Conservation (phyloP, 2,113 vertebrate species). For the Thryonomys swinderianus region DNA sequence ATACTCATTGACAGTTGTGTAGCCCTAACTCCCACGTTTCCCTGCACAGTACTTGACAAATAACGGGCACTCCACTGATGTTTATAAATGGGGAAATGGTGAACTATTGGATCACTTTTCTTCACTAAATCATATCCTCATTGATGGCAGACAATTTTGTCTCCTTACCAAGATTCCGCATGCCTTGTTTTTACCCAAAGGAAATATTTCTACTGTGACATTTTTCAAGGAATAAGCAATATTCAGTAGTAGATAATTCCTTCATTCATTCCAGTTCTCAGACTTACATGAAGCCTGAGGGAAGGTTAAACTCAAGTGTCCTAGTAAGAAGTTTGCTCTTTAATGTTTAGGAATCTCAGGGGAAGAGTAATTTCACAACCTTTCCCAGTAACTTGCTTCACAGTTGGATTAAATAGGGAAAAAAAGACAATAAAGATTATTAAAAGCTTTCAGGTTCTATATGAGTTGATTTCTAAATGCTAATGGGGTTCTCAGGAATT, state of each 20-base stretch:
- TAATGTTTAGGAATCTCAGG: slow-evolving; percentile 46
- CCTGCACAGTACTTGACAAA: not conserved
- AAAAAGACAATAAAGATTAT: slow-evolving; percentile 57
- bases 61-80: not conserved
- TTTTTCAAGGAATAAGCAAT: slow-evolving; percentile 56
- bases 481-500: slow-evolving; percentile 2
- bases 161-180: not conserved
- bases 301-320: not conserved
- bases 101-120: not conserved
- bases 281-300: slow-evolving; percentile 14
- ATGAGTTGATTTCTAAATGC: slow-evolving; percentile 48
- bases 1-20: not conserved
- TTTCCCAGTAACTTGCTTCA: slow-evolving; percentile 43
- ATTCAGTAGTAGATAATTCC: slow-evolving; percentile 47
- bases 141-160: slow-evolving; percentile 40
- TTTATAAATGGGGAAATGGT: slow-evolving; percentile 28
- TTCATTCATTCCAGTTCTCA: slow-evolving; percentile 56
- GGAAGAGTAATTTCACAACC: not conserved
- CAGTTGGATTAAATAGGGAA: slow-evolving; percentile 54
- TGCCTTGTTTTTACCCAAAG: slow-evolving; percentile 35
- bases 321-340: slow-evolving; percentile 46
- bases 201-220: slow-evolving; percentile 21
- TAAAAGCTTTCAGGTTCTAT: slow-evolving; percentile 48
- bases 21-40: not conserved
- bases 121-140: slow-evolving; percentile 35